Evolutionary conservation across 2,113 vertebrate species (phyloP), one percentile per base, ranked within the genome.

Genomic region (Protobothrops flavoviridis): DNA sequence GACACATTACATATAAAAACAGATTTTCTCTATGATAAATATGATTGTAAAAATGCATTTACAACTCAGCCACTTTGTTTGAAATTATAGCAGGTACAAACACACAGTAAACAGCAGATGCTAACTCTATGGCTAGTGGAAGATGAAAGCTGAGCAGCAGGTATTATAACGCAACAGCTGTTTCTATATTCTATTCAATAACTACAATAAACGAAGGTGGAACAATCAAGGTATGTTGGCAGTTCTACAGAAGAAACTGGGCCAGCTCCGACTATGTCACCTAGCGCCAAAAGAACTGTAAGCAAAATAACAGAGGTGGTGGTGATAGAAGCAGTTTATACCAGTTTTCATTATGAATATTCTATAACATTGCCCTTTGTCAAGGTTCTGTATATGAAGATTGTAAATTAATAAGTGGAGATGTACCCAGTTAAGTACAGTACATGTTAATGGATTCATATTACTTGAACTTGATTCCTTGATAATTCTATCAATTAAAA

Each of bases 121-220:
- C 52, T 50, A 61, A 69, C 13, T 89, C 29, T 89, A 59, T 43
- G 91, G 88, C 87, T 59, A 93, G 50, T n/a, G 29, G 50, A 93
- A 87, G 53, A 61, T 50, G 64, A 48, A 90, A 86, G 53, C 53
- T 91, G 53, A 94, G 85, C 43, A 89, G 53, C 29, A 93, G 91
- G 26, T 69, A 89, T 90, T 8, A 90, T 74, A 23, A 61, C 52
- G 48, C n/a, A 64, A 20, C 43, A 94, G 59, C 24, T 91, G 29
- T 56, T 88, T 94, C 55, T 85, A 52, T 53, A 45, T 87, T 92
- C 33, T 85, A 52, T 48, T 93, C 39, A 61, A 59, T 20, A 74
- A 74, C n/a, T 45, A 91, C 24, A 69, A 74, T 74, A 59, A 17
- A 45, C n/a, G 39, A 23, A 93, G 56, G 24, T 86, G 21, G 53